phyloP scores from a whole-genome alignment of 1,140 invertebrate species.

The Heliconius congener region DNA sequence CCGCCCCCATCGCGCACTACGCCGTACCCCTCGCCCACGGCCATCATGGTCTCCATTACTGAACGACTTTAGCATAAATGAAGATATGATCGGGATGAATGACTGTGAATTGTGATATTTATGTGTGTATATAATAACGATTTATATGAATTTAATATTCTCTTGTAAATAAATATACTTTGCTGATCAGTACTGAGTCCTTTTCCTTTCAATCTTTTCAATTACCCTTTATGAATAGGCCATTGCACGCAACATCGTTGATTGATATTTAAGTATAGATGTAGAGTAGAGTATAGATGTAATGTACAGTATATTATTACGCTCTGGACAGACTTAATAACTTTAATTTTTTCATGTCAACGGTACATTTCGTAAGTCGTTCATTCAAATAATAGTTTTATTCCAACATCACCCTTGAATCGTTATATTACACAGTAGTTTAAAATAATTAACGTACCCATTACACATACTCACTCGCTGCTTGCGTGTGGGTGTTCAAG shows the following conservation, averaged over 20 bases:
- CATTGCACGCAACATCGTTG: constrained; percentile 1
- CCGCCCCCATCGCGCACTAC: constrained; percentile 47
- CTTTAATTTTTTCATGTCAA: constrained; percentile 27
- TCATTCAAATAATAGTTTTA: constrained; percentile 36
- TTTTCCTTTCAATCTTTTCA: constrained; percentile 6
- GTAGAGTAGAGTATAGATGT: constrained; percentile 8
- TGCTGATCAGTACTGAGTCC: constrained; percentile 62
- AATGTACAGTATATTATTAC: not conserved
- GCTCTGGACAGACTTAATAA: not conserved
- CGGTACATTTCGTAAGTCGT: constrained; percentile 29
- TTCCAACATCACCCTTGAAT: constrained; percentile 57
- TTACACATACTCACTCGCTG: constrained; percentile 58
- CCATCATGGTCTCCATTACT: constrained; percentile 74
- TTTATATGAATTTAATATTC: constrained; percentile 65
- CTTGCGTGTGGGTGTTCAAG: constrained; percentile 63
- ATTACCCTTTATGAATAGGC: constrained; percentile 9
- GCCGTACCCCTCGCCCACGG: constrained; percentile 56
- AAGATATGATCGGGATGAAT: constrained; percentile 64
- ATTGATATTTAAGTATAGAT: constrained; percentile 14
- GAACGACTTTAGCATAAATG: constrained; percentile 55
- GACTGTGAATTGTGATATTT: constrained; percentile 78
- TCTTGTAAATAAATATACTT: constrained; percentile 77
- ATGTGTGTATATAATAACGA: constrained; percentile 70
- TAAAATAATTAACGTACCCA: constrained; percentile 59
- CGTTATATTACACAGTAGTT: constrained; percentile 53